phyloP scores from a whole-genome alignment of 2,113 vertebrate species.

The Macquaria australasica region DNA sequence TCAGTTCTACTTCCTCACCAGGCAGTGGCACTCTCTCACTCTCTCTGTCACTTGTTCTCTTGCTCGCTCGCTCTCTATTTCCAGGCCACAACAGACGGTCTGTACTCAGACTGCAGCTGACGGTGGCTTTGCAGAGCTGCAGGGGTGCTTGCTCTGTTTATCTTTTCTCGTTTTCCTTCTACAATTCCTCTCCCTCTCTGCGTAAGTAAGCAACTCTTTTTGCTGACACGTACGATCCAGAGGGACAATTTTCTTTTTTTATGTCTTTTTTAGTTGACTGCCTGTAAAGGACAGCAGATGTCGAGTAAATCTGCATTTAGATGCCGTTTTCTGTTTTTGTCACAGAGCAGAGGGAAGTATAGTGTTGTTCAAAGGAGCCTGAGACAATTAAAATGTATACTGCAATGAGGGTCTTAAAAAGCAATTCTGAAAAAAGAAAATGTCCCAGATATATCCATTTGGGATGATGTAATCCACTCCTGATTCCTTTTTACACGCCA shows the following conservation, averaged over 20 bases:
- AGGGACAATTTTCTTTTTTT: not conserved
- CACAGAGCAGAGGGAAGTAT: not conserved
- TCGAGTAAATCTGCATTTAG: not conserved
- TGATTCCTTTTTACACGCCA: not conserved
- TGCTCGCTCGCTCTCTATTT: slow-evolving; percentile 23
- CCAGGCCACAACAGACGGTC: slow-evolving; percentile 33
- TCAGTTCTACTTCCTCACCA: slow-evolving; percentile 52
- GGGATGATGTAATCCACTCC: slow-evolving; percentile 58
- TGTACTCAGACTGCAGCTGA: slow-evolving; percentile 37
- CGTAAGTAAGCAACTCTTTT: slow-evolving; percentile 20
- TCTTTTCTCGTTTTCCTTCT: not conserved
- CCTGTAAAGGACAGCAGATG: not conserved
- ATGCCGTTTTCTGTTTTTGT: not conserved
- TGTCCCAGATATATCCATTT: slow-evolving; percentile 20
- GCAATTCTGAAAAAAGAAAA: not conserved
- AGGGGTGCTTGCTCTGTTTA: slow-evolving; percentile 21
- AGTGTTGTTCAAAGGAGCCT: not conserved
- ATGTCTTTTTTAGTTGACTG: not conserved
- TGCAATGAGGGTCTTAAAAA: not conserved
- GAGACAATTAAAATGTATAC: not conserved
- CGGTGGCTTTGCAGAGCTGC: slow-evolving; percentile 50
- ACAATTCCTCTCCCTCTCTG: not conserved
- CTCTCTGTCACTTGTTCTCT: not conserved
- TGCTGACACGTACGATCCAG: not conserved
- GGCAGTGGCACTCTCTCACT: slow-evolving; percentile 31